phyloP scores from a whole-genome alignment of 2,888 invertebrate genomes.

The Ischnura elegans region DNA sequence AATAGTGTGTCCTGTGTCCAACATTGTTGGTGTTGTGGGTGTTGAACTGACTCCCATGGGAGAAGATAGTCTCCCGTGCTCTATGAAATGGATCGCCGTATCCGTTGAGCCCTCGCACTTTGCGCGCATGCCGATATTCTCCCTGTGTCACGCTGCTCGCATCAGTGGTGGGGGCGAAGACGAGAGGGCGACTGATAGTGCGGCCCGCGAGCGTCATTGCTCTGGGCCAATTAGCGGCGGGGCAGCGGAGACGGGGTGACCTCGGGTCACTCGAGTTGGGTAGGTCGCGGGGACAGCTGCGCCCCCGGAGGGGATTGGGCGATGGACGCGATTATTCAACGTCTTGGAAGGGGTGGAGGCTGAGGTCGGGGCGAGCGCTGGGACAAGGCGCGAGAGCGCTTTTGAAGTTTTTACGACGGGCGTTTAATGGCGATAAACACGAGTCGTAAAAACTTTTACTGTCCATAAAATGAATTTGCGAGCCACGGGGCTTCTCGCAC shows the following conservation, averaged over 20 bases:
- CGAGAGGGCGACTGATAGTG: too few relatives aligned
- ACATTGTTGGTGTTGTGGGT: too few relatives aligned
- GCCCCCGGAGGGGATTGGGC: too few relatives aligned
- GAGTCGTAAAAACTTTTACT: constrained; percentile 18
- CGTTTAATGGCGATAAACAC: neutral
- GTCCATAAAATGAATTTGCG: constrained; percentile 27
- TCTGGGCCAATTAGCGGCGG: too few relatives aligned
- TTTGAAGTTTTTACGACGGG: neutral
- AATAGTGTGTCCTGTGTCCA: too few relatives aligned
- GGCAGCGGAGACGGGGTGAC: neutral
- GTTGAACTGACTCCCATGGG: too few relatives aligned
- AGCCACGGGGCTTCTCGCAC: neutral
- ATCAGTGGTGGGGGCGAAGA: neutral
- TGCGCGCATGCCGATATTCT: too few relatives aligned
- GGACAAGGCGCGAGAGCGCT: neutral
- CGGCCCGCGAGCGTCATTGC: neutral
- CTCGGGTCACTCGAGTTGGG: neutral
- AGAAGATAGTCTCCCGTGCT: too few relatives aligned
- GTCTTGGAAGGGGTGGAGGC: neutral
- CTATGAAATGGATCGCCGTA: too few relatives aligned
- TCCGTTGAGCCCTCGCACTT: too few relatives aligned
- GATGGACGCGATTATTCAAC: neutral
- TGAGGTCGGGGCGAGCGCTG: neutral
- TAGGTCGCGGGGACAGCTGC: constrained; percentile 21
- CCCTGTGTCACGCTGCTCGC: neutral